Conservation (phyloP, 2,888 invertebrate genomes). For the Dasypogon diadema region DNA sequence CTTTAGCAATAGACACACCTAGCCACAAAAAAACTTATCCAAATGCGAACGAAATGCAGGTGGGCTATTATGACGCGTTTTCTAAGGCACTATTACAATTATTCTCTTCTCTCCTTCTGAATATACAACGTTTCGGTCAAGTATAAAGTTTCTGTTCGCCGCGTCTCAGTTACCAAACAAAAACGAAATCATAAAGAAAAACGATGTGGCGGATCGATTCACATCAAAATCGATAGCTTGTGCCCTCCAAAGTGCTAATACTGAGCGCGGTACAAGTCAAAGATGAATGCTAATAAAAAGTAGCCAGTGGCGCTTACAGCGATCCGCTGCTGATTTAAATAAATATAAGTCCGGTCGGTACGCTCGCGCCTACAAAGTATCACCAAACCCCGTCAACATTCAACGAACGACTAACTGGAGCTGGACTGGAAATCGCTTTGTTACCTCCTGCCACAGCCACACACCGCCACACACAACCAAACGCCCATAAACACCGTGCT, state of each 20-base stretch:
- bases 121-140: too few species aligned
- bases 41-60: not conserved
- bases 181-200: conserved; percentile 6
- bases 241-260: conserved; percentile 12
- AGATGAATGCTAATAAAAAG: not conserved
- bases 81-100: not conserved
- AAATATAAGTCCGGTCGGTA: not conserved
- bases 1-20: not conserved
- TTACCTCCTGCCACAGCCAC: conserved; percentile 17
- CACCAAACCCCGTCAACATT: conserved; percentile 63
- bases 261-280: not conserved
- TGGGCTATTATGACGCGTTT: not conserved
- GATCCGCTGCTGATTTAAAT: conserved; percentile 15
- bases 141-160: too few species aligned
- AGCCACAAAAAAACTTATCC: not conserved
- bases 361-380: conserved; percentile 24
- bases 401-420: conserved; percentile 66
- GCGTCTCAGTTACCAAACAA: not conserved
- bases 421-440: conserved; percentile 29
- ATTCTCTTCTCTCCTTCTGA: too few species aligned
- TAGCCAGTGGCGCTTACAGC: not conserved
- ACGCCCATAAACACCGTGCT: not conserved
- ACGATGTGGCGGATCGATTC: conserved; percentile 1
- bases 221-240: conserved; percentile 38
- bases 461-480: conserved; percentile 4